Evolutionary conservation across 2,888 invertebrate species (phyloP), one percentile per base, ranked within the genome.

Genomic region (Caenorhabditis panamensis): DNA sequence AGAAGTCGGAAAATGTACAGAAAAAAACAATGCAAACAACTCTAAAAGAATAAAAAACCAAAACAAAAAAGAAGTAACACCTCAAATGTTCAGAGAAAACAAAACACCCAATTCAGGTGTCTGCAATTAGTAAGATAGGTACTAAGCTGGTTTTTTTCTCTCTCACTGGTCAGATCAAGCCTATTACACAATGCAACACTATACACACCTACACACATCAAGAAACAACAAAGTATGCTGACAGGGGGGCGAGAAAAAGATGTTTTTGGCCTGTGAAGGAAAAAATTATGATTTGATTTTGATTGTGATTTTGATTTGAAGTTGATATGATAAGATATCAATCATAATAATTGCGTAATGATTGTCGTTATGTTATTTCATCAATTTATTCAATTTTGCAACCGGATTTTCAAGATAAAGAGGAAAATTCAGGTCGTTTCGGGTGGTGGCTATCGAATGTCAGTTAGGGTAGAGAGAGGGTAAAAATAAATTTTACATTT

Each of bases 111-210:
- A 68, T 51, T 49, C 41, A 59, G 69, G 53, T 22, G 44, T 26
- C 18, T 61, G 62, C 61, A 71, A 71, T 71, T 71, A 63, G 54
- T 18, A 31, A 56, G 56, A n/a, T n/a, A n/a, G n/a, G n/a, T n/a
- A n/a, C n/a, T 71, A 71, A 71, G 61, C 71, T 63, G 47, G 71
- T 71, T 71, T 71, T 31, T 13, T 9, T 13, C 41, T n/a, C n/a
- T n/a, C n/a, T 22, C 18, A 36, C 36, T 36, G 36, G 36, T 36
- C 36, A 36, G 36, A n/a, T n/a, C n/a, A n/a, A n/a, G n/a, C n/a
- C n/a, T n/a, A n/a, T n/a, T n/a, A n/a, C n/a, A 54, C 28, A 56
- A 22, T 47, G 13, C 59, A 59, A 49, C 59, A 58, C 41, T 47
- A 58, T 47, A 47, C 20, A 54, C 3, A 18, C 28, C 37, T 8